Evolutionary conservation across 1,140 invertebrate species (phyloP).

Genomic region (Goniozus legneri): DNA sequence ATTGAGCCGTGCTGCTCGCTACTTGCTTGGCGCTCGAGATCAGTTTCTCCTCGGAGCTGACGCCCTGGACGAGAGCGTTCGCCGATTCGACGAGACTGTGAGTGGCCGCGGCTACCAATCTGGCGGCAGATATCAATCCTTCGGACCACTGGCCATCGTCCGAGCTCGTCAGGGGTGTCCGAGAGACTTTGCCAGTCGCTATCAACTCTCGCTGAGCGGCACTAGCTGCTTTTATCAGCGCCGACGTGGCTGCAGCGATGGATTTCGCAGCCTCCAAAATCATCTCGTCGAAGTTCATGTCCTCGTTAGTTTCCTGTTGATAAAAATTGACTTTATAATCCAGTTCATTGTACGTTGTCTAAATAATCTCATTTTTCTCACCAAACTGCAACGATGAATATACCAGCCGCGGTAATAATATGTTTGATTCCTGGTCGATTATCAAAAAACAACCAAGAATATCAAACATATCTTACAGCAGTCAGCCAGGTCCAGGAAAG

Average conservation of each 20-base stretch:
- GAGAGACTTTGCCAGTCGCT: constrained; percentile 71
- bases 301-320: constrained; percentile 85
- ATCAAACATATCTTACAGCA: constrained; percentile 98
- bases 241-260: constrained; percentile 94
- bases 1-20: constrained; percentile 92
- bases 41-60: constrained; percentile 90
- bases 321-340: neutral
- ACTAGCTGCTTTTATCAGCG: constrained; percentile 92
- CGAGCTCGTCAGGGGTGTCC: constrained; percentile 74
- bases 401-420: constrained; percentile 77
- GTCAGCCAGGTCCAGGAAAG: too few relatives aligned
- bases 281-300: constrained; percentile 97
- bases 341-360: too few relatives aligned
- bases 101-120: constrained; percentile 93
- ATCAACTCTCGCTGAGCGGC: constrained; percentile 94
- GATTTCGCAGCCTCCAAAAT: constrained; percentile 97
- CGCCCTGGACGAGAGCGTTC: constrained; percentile 93
- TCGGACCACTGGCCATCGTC: constrained; percentile 99
- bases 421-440: constrained; percentile 99
- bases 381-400: constrained; percentile 9
- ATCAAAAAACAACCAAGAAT: constrained; percentile 94
- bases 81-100: constrained; percentile 97
- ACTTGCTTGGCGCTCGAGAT: constrained; percentile 97
- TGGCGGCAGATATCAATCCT: constrained; percentile 92
- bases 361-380: neutral